These are phyloP conservation scores for Schizopygopsis malacanthus DNA, from an alignment of 2,797 vertebrate genomes.

Conservation along the genomic window DNA sequence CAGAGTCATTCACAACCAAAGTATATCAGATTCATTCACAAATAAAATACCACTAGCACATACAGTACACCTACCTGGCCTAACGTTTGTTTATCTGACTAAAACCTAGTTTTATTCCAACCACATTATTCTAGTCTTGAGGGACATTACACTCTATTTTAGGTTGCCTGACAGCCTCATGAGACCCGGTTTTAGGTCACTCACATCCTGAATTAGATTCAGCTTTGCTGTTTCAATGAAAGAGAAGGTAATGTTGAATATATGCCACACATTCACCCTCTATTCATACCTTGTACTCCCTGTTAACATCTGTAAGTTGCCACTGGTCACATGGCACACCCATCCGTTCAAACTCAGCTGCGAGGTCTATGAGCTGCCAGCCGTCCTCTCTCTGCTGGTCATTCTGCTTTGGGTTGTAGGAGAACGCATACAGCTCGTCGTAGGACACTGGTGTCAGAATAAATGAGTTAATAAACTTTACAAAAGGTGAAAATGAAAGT, in stretches of 20 bases:
- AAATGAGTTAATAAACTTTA: constrained; percentile 28
- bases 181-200: not conserved
- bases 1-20: not conserved
- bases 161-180: not conserved
- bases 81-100: not conserved
- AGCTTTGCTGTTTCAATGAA: not conserved
- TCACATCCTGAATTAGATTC: constrained; percentile 16
- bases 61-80: not conserved
- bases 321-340: constrained; percentile 92
- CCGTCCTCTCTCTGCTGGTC: constrained; percentile 89
- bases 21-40: not conserved
- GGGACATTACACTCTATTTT: constrained; percentile 3
- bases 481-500: constrained; percentile 6
- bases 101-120: not conserved
- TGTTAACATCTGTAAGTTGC: constrained; percentile 94
- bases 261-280: not conserved
- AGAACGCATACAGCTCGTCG: constrained; percentile 95
- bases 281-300: constrained; percentile 89
- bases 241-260: not conserved
- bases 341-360: constrained; percentile 93
- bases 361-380: constrained; percentile 92
- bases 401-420: constrained; percentile 97
- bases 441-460: constrained; percentile 77
- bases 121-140: not conserved
- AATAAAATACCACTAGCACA: not conserved